A percentile compares a stretch with the other conserved stretches of the same genome.
Evolutionary conservation across 2,797 vertebrate species (phyloP).

Genomic region (Lutjanus campechanus): DNA sequence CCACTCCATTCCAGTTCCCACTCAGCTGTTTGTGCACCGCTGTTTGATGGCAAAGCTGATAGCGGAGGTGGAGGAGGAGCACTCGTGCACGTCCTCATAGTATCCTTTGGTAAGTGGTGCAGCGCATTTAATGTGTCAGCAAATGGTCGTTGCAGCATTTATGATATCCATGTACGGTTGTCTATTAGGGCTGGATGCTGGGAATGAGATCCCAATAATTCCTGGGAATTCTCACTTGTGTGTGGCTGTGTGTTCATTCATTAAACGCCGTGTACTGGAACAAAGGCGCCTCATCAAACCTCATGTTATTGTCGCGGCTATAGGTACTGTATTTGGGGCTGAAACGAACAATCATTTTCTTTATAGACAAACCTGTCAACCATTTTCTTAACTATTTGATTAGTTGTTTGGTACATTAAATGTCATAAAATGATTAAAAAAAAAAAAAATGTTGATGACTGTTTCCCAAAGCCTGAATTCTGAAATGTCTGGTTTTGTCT

Average conservation of each 20-base stretch:
- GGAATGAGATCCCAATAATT: neutral
- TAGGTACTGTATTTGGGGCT: neutral
- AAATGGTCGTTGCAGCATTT: conserved; percentile 50
- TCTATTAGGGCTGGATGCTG: neutral
- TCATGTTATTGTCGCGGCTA: neutral
- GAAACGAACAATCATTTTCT: too few species aligned
- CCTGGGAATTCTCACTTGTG: neutral
- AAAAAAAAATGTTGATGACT: too few species aligned
- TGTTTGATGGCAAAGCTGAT: conserved; percentile 48
- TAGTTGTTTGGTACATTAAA: too few species aligned
- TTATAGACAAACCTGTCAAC: too few species aligned
- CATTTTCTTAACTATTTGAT: too few species aligned
- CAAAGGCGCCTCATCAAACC: neutral
- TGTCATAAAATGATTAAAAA: too few species aligned
- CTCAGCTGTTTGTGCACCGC: conserved; percentile 50
- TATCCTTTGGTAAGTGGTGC: conserved; percentile 58
- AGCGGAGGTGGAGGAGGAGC: conserved; percentile 52
- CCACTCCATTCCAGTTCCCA: conserved; percentile 51
- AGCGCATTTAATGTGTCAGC: conserved; percentile 60
- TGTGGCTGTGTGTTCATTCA: neutral
- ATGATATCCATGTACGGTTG: conserved; percentile 18
- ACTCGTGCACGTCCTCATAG: conserved; percentile 53
- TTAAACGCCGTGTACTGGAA: neutral
- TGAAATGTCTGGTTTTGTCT: too few species aligned
- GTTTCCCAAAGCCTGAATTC: too few species aligned